Conservation (phyloP, 37 sponge, comb jelly and placozoan genomes). For the Crambe crambe region DNA sequence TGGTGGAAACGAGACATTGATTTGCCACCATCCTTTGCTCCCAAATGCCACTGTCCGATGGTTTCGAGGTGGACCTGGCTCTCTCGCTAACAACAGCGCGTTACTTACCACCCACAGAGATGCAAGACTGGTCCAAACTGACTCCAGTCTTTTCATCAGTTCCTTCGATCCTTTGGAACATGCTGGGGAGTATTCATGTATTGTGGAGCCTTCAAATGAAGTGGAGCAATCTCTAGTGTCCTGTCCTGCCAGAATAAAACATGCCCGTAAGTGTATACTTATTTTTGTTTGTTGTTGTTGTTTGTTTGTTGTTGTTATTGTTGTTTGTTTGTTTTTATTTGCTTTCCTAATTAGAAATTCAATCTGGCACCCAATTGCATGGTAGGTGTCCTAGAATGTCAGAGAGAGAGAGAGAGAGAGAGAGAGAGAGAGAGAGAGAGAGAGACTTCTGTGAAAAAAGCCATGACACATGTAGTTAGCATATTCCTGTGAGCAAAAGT, state of each 20-base stretch:
- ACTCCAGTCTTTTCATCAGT: background rate
- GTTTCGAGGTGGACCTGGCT: background rate
- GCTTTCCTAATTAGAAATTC: background rate
- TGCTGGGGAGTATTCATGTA: slow-evolving; percentile 4
- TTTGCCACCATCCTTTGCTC: background rate
- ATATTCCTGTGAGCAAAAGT: too few relatives aligned
- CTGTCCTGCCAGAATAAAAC: slow-evolving; percentile 4
- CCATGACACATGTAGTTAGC: too few relatives aligned
- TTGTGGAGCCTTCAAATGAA: background rate
- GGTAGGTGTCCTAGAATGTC: too few relatives aligned
- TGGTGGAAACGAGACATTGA: background rate
- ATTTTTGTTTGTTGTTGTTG: background rate
- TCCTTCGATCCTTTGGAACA: background rate
- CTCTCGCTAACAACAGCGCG: background rate
- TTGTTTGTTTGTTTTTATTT: background rate
- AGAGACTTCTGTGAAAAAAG: too few relatives aligned
- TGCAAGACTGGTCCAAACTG: background rate
- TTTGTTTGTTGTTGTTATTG: background rate
- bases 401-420: too few relatives aligned
- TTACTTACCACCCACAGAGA: background rate
- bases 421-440: too few relatives aligned
- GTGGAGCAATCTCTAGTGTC: background rate
- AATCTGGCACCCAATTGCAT: background rate
- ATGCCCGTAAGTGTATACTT: slow-evolving; percentile 3
- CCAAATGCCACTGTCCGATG: background rate